These are phyloP conservation scores for Terrapene triunguis DNA, from an alignment of 2,113 vertebrate genomes.

Conservation along the genomic window DNA sequence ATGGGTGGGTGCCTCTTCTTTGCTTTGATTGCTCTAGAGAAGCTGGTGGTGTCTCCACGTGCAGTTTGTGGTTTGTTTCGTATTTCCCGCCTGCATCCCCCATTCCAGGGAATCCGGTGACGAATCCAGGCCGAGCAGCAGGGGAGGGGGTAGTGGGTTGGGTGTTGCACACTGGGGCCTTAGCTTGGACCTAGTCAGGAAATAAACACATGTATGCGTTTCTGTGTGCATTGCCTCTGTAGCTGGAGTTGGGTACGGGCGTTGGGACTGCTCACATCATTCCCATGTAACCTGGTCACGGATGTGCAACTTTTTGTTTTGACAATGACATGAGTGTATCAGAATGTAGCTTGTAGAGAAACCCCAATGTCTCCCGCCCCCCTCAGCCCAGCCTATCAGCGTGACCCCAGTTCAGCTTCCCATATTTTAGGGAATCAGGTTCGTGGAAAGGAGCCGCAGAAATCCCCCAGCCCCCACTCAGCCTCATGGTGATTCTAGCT, in stretches of 20 bases:
- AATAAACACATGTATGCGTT: too few relatives aligned
- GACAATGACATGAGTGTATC: neutral
- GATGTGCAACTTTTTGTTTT: neutral
- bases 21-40: neutral
- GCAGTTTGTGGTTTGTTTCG: constrained; percentile 73
- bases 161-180: constrained; percentile 30
- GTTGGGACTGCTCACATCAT: neutral
- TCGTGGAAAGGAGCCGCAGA: neutral
- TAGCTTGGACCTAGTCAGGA: neutral
- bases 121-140: constrained; percentile 61
- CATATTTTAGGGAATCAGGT: neutral
- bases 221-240: neutral
- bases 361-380: neutral
- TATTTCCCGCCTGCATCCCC: constrained; percentile 83
- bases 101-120: constrained; percentile 80
- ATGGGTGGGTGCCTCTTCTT: neutral
- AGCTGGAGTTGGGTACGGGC: neutral
- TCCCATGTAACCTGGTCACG: neutral
- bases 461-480: neutral
- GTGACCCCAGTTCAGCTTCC: neutral
- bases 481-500: constrained; percentile 19
- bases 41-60: constrained; percentile 69
- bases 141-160: constrained; percentile 14
- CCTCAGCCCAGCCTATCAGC: neutral
- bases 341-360: neutral